Percentiles rank a stretch among this genome's conserved stretches.
Evolutionary conservation across 1,140 invertebrate species (phyloP).

Genomic region (Panonychus citri): DNA sequence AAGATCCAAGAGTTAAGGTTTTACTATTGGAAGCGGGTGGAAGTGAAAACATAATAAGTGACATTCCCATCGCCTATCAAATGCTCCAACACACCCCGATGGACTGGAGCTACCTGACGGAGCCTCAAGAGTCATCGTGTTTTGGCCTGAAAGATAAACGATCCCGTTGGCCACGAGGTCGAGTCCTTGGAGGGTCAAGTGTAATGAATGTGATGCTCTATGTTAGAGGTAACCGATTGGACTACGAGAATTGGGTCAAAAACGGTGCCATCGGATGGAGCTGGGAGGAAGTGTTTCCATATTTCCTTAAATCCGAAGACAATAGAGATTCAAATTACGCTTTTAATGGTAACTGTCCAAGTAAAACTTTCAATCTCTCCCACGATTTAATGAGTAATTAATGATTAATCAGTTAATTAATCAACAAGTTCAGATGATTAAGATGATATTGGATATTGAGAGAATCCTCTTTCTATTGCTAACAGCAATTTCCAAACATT

Average conservation of each 20-base stretch:
- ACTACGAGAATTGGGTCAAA: constrained; percentile 79
- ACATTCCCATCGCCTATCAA: constrained; percentile 61
- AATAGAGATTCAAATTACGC: constrained; percentile 41
- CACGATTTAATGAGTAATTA: no score
- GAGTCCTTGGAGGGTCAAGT: constrained; percentile 43
- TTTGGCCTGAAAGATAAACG: constrained; percentile 45
- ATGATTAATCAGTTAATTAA: no score
- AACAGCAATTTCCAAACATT: no score
- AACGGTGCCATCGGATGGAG: constrained; percentile 77
- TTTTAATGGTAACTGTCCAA: constrained; percentile 18
- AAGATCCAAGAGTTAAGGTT: constrained; percentile 32
- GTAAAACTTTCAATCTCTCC: no score
- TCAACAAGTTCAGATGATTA: no score
- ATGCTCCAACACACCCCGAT: constrained; percentile 56
- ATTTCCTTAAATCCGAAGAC: constrained; percentile 71
- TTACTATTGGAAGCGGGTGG: constrained; percentile 43
- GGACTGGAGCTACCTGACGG: constrained; percentile 66
- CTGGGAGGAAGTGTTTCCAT: constrained; percentile 55
- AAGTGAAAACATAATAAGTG: constrained; percentile 68
- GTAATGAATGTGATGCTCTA: constrained; percentile 90
- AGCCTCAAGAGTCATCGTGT: constrained; percentile 58
- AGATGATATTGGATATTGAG: no score
- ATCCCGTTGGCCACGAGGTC: constrained; percentile 18
- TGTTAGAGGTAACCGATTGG: constrained; percentile 66
- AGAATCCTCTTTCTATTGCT: no score